These are phyloP conservation scores for Cistogaster globosa DNA, from an alignment of 2,888 invertebrate species.

Conservation along the genomic window DNA sequence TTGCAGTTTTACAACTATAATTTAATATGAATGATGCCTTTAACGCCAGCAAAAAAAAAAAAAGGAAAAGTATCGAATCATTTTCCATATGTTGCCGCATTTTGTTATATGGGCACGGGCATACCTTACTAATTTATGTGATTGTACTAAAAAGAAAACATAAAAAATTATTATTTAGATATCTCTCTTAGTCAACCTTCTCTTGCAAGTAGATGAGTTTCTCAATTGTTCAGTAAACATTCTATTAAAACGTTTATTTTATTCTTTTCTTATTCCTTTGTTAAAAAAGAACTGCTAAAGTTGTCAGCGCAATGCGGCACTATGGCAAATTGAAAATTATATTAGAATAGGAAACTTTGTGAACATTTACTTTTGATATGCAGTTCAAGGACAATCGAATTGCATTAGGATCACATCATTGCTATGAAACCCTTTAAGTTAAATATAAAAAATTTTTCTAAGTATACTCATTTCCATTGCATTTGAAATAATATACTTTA, in stretches of 20 bases:
- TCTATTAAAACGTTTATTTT: conserved; percentile 55
- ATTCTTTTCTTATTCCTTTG: conserved; percentile 14
- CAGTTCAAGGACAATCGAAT: conserved; percentile 53
- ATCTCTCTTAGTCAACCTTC: conserved; percentile 14
- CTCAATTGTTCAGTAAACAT: conserved; percentile 66
- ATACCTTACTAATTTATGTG: too few species aligned
- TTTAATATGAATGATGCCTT: too few species aligned
- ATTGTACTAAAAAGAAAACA: too few species aligned
- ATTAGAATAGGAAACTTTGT: conserved; percentile 39
- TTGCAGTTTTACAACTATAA: too few species aligned
- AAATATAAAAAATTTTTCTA: background rate
- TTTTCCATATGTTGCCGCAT: too few species aligned
- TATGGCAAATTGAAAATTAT: conserved; percentile 25
- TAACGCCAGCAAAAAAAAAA: too few species aligned
- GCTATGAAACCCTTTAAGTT: conserved; percentile 22
- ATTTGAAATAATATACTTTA: background rate
- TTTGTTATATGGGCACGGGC: too few species aligned
- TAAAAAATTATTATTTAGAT: too few species aligned
- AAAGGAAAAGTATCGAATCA: too few species aligned
- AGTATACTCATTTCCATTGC: background rate
- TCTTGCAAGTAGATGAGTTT: conserved; percentile 45
- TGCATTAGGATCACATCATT: conserved; percentile 25
- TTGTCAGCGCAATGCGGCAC: conserved; percentile 68
- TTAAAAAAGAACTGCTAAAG: conserved; percentile 33
- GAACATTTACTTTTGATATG: conserved; percentile 12